Evolutionary conservation across 2,113 vertebrate genomes (phyloP), one percentile per base, ranked within the genome.

Genomic region (Phaetusa simplex): DNA sequence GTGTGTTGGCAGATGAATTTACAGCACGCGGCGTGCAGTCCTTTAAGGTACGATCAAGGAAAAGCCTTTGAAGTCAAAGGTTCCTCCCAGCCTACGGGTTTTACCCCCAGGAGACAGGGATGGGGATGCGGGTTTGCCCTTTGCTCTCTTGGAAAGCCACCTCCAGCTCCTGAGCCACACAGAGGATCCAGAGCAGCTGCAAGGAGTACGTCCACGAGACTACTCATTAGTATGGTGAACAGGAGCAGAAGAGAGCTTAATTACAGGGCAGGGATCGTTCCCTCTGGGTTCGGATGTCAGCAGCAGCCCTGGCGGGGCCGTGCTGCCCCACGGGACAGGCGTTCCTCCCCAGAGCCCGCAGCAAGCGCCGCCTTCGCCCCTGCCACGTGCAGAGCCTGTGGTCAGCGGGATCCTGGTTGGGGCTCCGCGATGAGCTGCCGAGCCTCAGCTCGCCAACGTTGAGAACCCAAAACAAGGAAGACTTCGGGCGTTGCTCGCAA

Each of bases 261-360:
- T 93, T 78, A 92, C 69, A 91, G 61, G 43, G 52, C 56, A 93
- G 61, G 56, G 67, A 78, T 53, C 0, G 0, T 61, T 86, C 59
- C 86, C 88, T 84, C 65, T 52, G 90, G 82, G 58, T 66, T 36
- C 1, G 5, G 36, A 62, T 86, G 74, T 21, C 83, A 62, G 71
- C 42, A 9, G 55, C 49, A 90, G 58, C 50, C 52, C 74, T 13
- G 0, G 59, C 3, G 0, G 62, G 67, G 42, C 61, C 0, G 0
- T 40, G n/a, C 72, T 78, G 64, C 69, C 88, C 50, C 47, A 38
- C 0, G 1, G 72, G 80, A 69, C 59, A 53, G 55, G 17, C 0
- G 0, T 36, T 88, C 40, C 92, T 58, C 3, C 0, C 15, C 50
- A 72, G 40, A 5, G 0, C 61, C 78, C 0, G 0, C 73, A 85